Evolutionary conservation across 2,113 vertebrate species (phyloP).

Genomic region (Rhizomys pruinosus): DNA sequence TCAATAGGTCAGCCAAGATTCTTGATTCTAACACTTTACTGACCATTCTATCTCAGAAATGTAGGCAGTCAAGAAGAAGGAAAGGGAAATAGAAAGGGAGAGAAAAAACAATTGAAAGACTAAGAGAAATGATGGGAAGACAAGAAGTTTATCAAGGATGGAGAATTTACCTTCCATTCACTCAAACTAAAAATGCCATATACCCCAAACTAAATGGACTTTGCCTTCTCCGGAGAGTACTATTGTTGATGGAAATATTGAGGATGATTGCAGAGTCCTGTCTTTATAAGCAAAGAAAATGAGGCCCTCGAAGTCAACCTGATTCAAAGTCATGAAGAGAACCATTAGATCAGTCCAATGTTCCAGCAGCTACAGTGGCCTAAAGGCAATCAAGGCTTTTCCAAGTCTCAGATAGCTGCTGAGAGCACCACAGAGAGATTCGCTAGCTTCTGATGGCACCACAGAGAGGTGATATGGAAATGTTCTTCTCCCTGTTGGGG

Average conservation of each 20-base stretch:
- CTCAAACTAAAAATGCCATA: background rate
- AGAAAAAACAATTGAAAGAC: background rate
- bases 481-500: background rate
- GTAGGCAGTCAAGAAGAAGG: background rate
- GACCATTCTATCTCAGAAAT: background rate
- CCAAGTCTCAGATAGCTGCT: background rate
- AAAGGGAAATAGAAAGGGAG: background rate
- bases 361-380: background rate
- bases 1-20: background rate
- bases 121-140: background rate
- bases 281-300: background rate
- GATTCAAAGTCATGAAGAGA: background rate
- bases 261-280: too few relatives aligned
- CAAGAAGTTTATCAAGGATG: background rate
- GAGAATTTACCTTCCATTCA: rapidly evolving
- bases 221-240: background rate
- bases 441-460: too few relatives aligned
- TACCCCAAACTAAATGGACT: rapidly evolving
- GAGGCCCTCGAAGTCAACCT: background rate
- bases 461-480: background rate
- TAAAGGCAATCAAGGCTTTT: background rate
- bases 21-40: background rate
- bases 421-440: background rate
- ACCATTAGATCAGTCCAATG: background rate
- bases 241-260: background rate